phyloP scores from a whole-genome alignment of 2,113 vertebrate genomes.

The Brachionichthys hirsutus region DNA sequence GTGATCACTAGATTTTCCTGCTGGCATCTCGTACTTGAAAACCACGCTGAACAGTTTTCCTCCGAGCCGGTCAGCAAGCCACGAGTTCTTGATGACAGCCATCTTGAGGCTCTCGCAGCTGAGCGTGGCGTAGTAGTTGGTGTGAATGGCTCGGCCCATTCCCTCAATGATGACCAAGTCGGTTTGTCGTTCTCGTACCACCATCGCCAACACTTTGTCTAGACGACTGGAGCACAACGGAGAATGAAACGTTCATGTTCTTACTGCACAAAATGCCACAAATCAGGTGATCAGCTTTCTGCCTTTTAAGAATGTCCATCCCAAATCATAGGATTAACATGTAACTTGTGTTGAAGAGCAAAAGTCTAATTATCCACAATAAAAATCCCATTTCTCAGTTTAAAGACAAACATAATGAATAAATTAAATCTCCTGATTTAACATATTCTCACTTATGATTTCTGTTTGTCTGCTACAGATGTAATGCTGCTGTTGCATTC shows the following conservation, averaged over 20 bases:
- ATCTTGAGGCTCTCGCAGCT: slow-evolving; percentile 96
- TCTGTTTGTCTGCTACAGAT: too few species aligned
- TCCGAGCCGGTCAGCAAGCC: slow-evolving; percentile 94
- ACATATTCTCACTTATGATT: too few species aligned
- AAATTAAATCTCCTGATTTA: too few species aligned
- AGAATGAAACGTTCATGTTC: background rate
- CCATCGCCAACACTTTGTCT: slow-evolving; percentile 87
- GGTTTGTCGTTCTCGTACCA: slow-evolving; percentile 85
- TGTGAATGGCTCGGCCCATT: slow-evolving; percentile 97
- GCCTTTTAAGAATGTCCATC: too few species aligned
- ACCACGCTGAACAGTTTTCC: slow-evolving; percentile 97
- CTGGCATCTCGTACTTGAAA: slow-evolving; percentile 94
- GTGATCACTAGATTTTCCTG: slow-evolving; percentile 40
- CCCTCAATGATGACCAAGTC: slow-evolving; percentile 97
- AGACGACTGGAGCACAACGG: slow-evolving; percentile 80
- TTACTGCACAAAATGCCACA: too few species aligned
- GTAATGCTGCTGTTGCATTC: too few species aligned
- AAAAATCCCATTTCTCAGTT: too few species aligned
- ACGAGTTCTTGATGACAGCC: slow-evolving; percentile 95
- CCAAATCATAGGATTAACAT: too few species aligned
- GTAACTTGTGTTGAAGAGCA: too few species aligned
- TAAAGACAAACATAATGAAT: too few species aligned
- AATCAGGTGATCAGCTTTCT: background rate
- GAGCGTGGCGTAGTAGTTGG: slow-evolving; percentile 90
- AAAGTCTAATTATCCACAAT: too few species aligned